Conservation (phyloP, 35 echinoderm and acorn worm species). For the Ptychodera flava region DNA sequence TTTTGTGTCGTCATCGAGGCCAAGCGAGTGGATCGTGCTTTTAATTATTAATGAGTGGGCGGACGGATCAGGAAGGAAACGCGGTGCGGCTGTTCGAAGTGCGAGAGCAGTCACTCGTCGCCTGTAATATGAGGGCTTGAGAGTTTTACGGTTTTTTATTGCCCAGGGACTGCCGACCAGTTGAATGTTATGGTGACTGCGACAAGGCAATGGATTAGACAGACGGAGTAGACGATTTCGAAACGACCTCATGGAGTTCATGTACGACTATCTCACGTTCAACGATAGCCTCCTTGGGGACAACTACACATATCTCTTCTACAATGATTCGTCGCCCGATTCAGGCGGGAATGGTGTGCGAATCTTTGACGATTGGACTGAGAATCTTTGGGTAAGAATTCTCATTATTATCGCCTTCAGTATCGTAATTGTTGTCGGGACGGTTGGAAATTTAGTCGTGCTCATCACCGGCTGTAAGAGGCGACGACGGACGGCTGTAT, state of each 20-base stretch:
- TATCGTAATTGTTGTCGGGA: not conserved
- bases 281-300: not conserved
- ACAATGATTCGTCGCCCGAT: not conserved
- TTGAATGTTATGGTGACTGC: no score
- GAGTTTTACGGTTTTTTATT: no score
- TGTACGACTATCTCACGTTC: not conserved
- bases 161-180: no score
- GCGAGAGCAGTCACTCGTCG: no score
- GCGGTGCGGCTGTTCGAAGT: no score
- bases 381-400: not conserved
- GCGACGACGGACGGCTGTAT: not conserved
- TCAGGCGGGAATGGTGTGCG: not conserved
- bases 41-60: no score
- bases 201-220: no score
- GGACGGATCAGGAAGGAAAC: no score
- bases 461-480: not conserved
- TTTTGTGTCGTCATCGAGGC: no score
- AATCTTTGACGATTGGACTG: not conserved
- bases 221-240: no score
- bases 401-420: not conserved
- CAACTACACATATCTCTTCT: not conserved
- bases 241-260: not conserved
- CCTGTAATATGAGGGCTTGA: no score
- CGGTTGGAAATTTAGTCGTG: not conserved
- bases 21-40: no score